A percentile compares a stretch with the other conserved stretches of the same genome.
Conservation (phyloP, 1,140 invertebrate species). For the Drosophila watanabei region DNA sequence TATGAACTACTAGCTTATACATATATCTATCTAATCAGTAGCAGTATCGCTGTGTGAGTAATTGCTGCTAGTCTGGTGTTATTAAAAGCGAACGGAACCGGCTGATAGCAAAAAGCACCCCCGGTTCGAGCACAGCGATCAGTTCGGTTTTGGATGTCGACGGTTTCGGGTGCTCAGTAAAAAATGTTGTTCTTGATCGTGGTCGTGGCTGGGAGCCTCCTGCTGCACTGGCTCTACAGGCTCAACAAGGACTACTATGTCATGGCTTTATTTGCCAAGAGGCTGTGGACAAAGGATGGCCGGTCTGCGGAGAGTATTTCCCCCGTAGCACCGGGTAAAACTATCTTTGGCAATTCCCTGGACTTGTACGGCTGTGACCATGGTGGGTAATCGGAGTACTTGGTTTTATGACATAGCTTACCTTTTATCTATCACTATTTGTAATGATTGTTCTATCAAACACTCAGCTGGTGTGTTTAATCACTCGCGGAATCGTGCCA, state of each 20-base stretch:
- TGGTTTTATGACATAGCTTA: background rate
- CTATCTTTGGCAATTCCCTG: slow-evolving; percentile 57
- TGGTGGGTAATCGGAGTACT: slow-evolving; percentile 25
- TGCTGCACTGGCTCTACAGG: slow-evolving; percentile 51
- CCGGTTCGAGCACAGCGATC: background rate
- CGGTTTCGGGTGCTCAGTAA: background rate
- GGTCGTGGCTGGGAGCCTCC: slow-evolving; percentile 20
- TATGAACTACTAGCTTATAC: background rate
- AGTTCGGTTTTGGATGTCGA: slow-evolving; percentile 3
- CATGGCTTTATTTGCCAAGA: slow-evolving; percentile 49
- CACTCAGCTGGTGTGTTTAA: slow-evolving; percentile 47
- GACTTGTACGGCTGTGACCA: slow-evolving; percentile 53
- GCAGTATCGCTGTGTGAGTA: background rate
- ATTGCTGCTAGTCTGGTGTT: slow-evolving; percentile 1
- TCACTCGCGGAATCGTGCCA: slow-evolving; percentile 17
- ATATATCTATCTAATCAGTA: slow-evolving; percentile 25
- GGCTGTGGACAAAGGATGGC: slow-evolving; percentile 49
- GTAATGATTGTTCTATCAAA: background rate
- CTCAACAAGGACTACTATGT: slow-evolving; percentile 60
- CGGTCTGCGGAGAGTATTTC: slow-evolving; percentile 42
- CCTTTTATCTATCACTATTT: background rate
- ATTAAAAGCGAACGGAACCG: background rate
- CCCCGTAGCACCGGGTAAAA: slow-evolving; percentile 40
- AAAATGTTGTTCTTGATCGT: slow-evolving; percentile 23
- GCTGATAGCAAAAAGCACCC: slow-evolving; percentile 21